Evolutionary conservation across 2,113 vertebrate species (phyloP).

Genomic region (Coryphaenoides rupestris): DNA sequence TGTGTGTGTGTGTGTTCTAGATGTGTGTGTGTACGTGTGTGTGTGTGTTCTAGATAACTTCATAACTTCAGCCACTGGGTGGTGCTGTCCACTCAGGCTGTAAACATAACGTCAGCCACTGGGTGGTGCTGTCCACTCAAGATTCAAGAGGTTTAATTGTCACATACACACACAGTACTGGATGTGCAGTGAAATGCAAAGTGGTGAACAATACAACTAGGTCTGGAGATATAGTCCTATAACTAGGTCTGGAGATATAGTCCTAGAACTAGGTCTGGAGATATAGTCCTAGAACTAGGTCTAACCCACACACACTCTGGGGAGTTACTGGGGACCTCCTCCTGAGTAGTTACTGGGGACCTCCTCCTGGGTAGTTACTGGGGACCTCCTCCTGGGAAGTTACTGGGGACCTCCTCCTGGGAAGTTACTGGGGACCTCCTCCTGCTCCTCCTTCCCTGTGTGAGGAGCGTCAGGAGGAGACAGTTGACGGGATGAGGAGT

Average conservation of each 20-base stretch:
- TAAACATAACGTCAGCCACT: constrained; percentile 38
- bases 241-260: too few species aligned
- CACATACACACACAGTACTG: constrained; percentile 31
- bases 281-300: not conserved
- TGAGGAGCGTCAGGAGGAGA: constrained; percentile 72
- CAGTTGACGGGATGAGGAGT: constrained; percentile 75
- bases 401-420: too few species aligned
- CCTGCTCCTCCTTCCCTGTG: constrained; percentile 49
- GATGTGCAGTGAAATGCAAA: too few species aligned
- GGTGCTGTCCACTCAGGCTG: not conserved
- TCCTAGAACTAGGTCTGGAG: too few species aligned
- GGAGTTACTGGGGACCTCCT: too few species aligned
- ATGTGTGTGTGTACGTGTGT: not conserved
- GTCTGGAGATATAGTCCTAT: too few species aligned
- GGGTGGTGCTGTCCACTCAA: constrained; percentile 46
- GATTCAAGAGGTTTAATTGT: constrained; percentile 15
- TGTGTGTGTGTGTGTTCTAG: not conserved
- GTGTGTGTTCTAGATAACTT: not conserved
- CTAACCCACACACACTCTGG: not conserved
- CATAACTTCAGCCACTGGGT: too few species aligned
- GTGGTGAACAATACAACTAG: too few species aligned
- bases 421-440: too few species aligned
- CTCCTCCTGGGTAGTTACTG: constrained; percentile 48
- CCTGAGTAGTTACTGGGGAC: too few species aligned
- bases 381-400: constrained; percentile 6